Evolutionary conservation across 1,140 invertebrate genomes (phyloP), one percentile per base, ranked within the genome.

Genomic region (Leptinotarsa lineolata): DNA sequence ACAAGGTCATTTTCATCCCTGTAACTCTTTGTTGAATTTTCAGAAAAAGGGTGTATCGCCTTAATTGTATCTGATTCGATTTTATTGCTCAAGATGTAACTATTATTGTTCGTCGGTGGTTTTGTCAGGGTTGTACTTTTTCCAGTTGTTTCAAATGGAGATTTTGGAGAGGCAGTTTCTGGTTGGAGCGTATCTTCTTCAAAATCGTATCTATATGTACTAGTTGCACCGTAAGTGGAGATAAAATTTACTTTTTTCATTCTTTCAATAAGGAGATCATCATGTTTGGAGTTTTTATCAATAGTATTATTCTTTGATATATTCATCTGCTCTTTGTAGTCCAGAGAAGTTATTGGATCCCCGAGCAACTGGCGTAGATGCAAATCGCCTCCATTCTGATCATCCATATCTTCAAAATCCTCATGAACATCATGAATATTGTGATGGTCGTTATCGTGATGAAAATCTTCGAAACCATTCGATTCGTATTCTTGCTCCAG

Each of bases 11-110:
- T 21, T 30, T 58, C 66, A 69, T 30, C 72, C 59, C 67, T 72
- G 11, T 11, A 15, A 68, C 54, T 71, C 18, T 45, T 71, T 11
- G 44, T 63, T 54, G 16, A 15, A 16, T 18, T 54, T 16, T 54
- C n/a, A 13, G 16, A 16, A 15, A 54, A 15, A 5, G 64, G 12
- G 15, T 15, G 39, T 15, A 78, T 73, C 8, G 79, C 72, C 60
- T 80, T 78, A 4, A 72, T 48, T 21, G 68, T 76, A 67, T 82
- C 82, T 22, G 74, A 79, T 70, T 83, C 81, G 67, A 82, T 83
- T 39, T 81, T 81, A 59, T 83, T 83, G 68, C 70, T 82, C 39
- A 82, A 73, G 64, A 82, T 77, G 59, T 77, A 70, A 21, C 68
- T 72, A 18, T 73, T 74, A 59, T 64, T 75, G 58, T 48, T 70